A percentile compares a stretch with the other conserved stretches of the same genome.
These are phyloP conservation scores for Bubalus kerabau DNA, from an alignment of 2,113 vertebrate species.

Conservation along the genomic window DNA sequence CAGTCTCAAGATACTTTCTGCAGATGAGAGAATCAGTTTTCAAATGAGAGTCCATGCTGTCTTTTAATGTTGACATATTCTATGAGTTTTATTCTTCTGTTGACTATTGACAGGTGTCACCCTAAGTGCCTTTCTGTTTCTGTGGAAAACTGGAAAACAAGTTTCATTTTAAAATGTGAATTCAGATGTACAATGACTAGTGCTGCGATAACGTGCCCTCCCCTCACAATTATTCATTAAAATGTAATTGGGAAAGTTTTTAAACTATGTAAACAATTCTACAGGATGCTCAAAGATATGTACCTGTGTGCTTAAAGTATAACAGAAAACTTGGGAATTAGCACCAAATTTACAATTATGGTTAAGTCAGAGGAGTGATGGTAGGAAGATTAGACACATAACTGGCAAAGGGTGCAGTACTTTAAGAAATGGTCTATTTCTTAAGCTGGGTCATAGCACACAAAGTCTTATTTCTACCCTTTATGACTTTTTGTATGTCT, in stretches of 20 bases:
- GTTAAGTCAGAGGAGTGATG: neutral
- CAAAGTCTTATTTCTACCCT: neutral
- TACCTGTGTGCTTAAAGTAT: neutral
- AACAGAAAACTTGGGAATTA: neutral
- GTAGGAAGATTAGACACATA: neutral
- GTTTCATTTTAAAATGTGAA: slow-evolving; percentile 29
- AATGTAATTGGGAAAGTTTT: neutral
- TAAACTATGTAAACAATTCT: neutral
- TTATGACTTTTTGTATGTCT: neutral
- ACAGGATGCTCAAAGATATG: neutral
- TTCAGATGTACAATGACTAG: neutral
- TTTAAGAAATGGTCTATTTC: neutral
- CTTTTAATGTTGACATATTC: neutral
- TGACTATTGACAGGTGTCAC: neutral
- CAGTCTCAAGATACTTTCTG: slow-evolving; percentile 33
- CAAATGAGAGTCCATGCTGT: neutral
- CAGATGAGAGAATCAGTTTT: slow-evolving; percentile 44
- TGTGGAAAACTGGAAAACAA: neutral
- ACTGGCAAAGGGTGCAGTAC: neutral
- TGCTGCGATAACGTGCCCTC: neutral
- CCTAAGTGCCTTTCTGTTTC: slow-evolving; percentile 13
- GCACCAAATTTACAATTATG: neutral
- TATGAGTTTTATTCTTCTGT: neutral
- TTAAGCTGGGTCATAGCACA: neutral
- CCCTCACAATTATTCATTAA: neutral